A percentile compares a stretch with the other conserved stretches of the same genome.
phyloP scores from a whole-genome alignment of 1,140 invertebrate species.

The Zaprionus tsacasi region DNA sequence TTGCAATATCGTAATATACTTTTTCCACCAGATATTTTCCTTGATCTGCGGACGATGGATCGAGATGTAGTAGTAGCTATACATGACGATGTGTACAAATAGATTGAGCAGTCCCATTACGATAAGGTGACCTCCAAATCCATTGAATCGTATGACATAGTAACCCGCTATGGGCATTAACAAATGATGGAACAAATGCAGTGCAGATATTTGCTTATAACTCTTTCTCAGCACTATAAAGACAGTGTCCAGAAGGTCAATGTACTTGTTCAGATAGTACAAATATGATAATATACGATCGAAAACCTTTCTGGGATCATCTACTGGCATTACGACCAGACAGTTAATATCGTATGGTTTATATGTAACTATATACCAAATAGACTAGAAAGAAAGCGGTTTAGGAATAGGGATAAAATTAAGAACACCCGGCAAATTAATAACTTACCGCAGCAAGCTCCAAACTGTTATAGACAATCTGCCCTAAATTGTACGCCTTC shows the following conservation, averaged over 20 bases:
- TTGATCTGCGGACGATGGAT: slow-evolving; percentile 87
- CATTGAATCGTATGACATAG: slow-evolving; percentile 15
- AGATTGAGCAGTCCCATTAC: slow-evolving; percentile 91
- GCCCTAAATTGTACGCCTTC: slow-evolving; percentile 91
- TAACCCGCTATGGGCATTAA: slow-evolving; percentile 54
- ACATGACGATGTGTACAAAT: slow-evolving; percentile 92
- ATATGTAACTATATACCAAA: neutral
- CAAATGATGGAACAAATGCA: slow-evolving; percentile 94
- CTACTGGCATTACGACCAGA: slow-evolving; percentile 1
- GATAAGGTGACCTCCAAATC: slow-evolving; percentile 88
- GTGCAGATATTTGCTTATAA: slow-evolving; percentile 90
- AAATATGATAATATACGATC: slow-evolving; percentile 30
- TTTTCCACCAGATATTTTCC: slow-evolving; percentile 92
- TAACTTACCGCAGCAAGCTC: slow-evolving; percentile 13
- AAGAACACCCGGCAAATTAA: neutral
- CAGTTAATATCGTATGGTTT: slow-evolving; percentile 9
- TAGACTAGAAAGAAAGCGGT: slow-evolving; percentile 7
- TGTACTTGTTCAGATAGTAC: slow-evolving; percentile 40
- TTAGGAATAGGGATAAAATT: neutral
- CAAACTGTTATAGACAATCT: slow-evolving; percentile 82
- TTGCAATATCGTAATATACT: slow-evolving; percentile 91
- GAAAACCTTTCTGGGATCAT: slow-evolving; percentile 28
- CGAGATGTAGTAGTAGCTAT: slow-evolving; percentile 89
- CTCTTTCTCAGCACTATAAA: slow-evolving; percentile 95
- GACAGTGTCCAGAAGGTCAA: slow-evolving; percentile 89